Conservation (phyloP, 2,888 invertebrate species). For the Synergus itoensis region DNA sequence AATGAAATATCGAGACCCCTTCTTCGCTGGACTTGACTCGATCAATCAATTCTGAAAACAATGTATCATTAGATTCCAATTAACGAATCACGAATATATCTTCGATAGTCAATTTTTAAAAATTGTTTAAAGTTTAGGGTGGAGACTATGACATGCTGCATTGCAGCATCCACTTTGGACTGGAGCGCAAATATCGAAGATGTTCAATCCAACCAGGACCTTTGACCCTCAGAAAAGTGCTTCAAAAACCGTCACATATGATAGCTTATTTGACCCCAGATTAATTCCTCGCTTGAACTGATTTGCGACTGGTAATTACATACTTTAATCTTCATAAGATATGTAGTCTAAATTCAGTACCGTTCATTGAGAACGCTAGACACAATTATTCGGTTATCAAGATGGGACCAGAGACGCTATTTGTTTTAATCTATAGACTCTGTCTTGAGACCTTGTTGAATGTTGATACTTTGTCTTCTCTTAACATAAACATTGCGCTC, state of each 20-base stretch:
- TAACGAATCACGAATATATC: conserved; percentile 6
- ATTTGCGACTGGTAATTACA: conserved; percentile 50
- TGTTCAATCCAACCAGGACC: conserved; percentile 53
- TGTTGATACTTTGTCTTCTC: not conserved
- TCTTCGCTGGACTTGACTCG: not conserved
- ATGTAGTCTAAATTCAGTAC: not conserved
- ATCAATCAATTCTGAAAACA: conserved; percentile 34
- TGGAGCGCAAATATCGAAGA: conserved; percentile 50
- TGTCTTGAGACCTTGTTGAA: not conserved
- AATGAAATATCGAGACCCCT: not conserved
- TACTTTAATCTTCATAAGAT: conserved; percentile 30
- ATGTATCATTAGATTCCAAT: conserved; percentile 8
- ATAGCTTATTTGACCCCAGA: conserved; percentile 66
- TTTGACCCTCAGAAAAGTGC: conserved; percentile 55
- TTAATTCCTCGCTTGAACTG: conserved; percentile 55
- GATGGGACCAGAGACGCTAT: not conserved
- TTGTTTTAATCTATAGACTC: conserved; percentile 1
- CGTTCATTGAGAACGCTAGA: not conserved
- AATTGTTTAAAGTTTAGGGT: not conserved
- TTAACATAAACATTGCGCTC: not conserved
- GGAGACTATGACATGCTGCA: not conserved
- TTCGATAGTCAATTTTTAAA: not conserved
- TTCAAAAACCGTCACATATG: conserved; percentile 54
- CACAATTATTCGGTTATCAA: not conserved
- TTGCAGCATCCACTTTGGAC: conserved; percentile 42